Evolutionary conservation across 2,888 invertebrate species (phyloP), one percentile per base, ranked within the genome.

Genomic region (Drosophila yooni): DNA sequence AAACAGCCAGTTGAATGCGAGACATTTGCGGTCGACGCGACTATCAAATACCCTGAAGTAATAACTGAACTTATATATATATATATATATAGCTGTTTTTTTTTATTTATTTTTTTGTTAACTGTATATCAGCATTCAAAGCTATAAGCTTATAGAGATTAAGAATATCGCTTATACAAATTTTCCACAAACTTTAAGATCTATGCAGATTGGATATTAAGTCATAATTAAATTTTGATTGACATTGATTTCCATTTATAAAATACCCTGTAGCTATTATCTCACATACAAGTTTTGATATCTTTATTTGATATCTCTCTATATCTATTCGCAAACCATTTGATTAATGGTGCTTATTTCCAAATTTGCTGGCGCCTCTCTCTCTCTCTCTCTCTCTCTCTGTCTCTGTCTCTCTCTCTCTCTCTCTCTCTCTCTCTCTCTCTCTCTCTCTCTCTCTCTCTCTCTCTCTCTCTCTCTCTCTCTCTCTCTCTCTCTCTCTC

Each of bases 1-100:
- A 62, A 57, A 54, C 10, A 46, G 11, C 11, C 18, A 27, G 34
- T 46, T 58, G 46, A 46, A 52, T 60, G 38, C 25, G 25, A 25
- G 40, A 34, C 15, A 46, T 40, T 18, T 53, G 36, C 31, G 21
- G 0, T 10, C 3, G n/a, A 3, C 7, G 43, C 40, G 40, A 65
- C 51, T 31, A 15, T 8, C n/a, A 10, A 46, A 43, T 52, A 52
- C 60, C 52, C 60, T 46, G 15, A 15, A 46, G 46, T 46, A 15
- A 6, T 25, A 25, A 13, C 7, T 25, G 21, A 25, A 8, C 7
- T 21, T n/a, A n/a, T n/a, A 38, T 18, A 18, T 10, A 4, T 40
- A n/a, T 40, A n/a, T n/a, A 10, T 40, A 2, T 40, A n/a, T 38
- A 8, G 18, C 38, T 18, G 6, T 13, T 34, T 34, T 13, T 33